Percentiles rank a stretch among this genome's conserved stretches.
These are phyloP conservation scores for Tenualosa thibaudeaui DNA, from an alignment of 2,797 vertebrate genomes.

Conservation along the genomic window DNA sequence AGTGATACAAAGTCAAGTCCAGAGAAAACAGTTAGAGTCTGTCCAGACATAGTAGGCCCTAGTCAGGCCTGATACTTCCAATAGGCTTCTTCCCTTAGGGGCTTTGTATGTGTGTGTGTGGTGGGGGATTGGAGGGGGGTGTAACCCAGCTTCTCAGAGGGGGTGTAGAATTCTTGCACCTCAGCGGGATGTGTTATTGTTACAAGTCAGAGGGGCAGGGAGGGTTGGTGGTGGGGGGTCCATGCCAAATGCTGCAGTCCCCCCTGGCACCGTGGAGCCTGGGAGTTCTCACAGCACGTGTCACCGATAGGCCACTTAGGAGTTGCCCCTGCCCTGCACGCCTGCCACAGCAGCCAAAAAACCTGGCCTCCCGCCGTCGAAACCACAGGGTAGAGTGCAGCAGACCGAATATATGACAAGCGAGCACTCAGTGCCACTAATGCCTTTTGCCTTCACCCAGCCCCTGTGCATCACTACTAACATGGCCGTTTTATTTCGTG, in stretches of 20 bases:
- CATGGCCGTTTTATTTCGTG: no score
- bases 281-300: conserved; percentile 32
- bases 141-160: conserved; percentile 57
- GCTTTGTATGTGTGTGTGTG: neutral
- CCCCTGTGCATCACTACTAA: neutral
- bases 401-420: conserved; percentile 34
- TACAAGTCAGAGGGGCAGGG: conserved; percentile 47
- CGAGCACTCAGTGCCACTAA: conserved; percentile 23
- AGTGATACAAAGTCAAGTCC: conserved; percentile 22
- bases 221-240: conserved; percentile 10
- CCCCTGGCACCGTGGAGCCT: conserved; percentile 30
- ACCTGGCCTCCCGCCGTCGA: conserved; percentile 18
- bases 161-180: conserved; percentile 71
- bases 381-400: conserved; percentile 32
- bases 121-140: neutral
- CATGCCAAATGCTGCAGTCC: conserved; percentile 55
- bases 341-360: conserved; percentile 9
- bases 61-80: conserved; percentile 23
- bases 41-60: neutral
- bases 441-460: neutral
- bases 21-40: conserved; percentile 27
- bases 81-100: neutral
- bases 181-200: conserved; percentile 64
- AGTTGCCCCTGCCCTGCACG: conserved; percentile 1
- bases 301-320: conserved; percentile 41